These are phyloP conservation scores for Dynastes hyllus DNA, from an alignment of 2,888 invertebrate genomes.

Conservation along the genomic window DNA sequence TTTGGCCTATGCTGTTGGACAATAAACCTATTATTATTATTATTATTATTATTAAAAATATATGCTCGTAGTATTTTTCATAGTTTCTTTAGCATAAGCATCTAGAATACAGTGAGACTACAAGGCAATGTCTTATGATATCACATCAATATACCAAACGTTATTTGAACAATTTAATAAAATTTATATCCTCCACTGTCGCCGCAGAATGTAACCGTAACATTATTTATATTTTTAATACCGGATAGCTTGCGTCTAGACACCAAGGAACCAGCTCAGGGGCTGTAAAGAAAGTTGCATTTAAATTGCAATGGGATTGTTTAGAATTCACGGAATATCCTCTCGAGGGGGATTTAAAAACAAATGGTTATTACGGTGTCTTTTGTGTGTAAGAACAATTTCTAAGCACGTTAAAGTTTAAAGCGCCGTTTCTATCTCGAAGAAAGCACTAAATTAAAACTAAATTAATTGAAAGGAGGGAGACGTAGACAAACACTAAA, in stretches of 20 bases:
- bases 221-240: constrained; percentile 36
- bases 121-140: too few relatives aligned
- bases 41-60: too few relatives aligned
- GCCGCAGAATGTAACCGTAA: not conserved
- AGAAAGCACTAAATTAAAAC: constrained; percentile 33
- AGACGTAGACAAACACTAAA: not conserved
- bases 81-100: too few relatives aligned
- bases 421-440: not conserved
- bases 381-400: constrained; percentile 36
- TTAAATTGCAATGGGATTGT: constrained; percentile 50
- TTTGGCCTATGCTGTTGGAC: too few relatives aligned
- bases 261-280: constrained; percentile 8
- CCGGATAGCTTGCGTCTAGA: not conserved
- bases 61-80: too few relatives aligned
- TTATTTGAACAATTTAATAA: not conserved
- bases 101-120: not conserved
- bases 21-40: too few relatives aligned
- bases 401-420: constrained; percentile 32
- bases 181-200: not conserved
- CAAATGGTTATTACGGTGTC: constrained; percentile 47
- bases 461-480: constrained; percentile 17
- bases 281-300: constrained; percentile 45
- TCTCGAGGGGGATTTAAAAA: constrained; percentile 44
- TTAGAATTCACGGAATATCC: constrained; percentile 43
- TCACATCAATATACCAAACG: not conserved